Base-by-base conservation (phyloP, 2,888 invertebrate genomes). In the Cantharis lateralis region DNA sequence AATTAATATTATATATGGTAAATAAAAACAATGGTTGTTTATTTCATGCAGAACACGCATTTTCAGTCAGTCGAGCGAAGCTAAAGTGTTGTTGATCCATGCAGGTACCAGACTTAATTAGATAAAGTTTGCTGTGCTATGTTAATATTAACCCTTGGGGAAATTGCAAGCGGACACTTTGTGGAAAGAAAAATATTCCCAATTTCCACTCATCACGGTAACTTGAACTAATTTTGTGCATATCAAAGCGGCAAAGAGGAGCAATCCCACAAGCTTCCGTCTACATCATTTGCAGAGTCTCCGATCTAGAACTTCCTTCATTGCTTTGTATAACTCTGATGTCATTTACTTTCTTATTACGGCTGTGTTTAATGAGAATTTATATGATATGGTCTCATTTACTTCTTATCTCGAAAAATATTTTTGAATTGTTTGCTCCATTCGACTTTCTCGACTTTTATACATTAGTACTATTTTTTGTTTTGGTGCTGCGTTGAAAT, bases 131-230 rank as follows among this genome's bases (percentile, higher is more conserved):
- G 74, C 71, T 80, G 82, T 81, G 79, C 82, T 84, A 82, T 84
- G 84, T 84, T 84, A 83, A 84, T 85, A 85, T 86, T 85, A 84
- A 82, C 81, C 85, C 84, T 83, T 71, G 62, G 86, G 86, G 85
- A 86, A 86, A 86, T 86, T 86, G 85, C 83, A 82, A 83, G 82
- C 84, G 84, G 84, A 85, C 84, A 82, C 84, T 85, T 84, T 83
- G 84, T 78, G 83, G 82, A 83, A 85, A 85, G 84, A 85, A 86
- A 85, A 85, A 85, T 84, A 82, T 83, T 83, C 82, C 84, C 83
- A 85, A 84, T 85, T 85, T 84, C 82, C 83, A 83, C 84, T 84
- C 84, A 84, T 84, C 84, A 82, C 82, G 81, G 82, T 81, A 82
- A 83, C 82, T 83, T 84, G 83, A 84, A 85, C 83, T 84, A 85